Evolutionary conservation across 2,888 invertebrate species (phyloP), one percentile per base, ranked within the genome.

Genomic region (Agrochola lychnidis): DNA sequence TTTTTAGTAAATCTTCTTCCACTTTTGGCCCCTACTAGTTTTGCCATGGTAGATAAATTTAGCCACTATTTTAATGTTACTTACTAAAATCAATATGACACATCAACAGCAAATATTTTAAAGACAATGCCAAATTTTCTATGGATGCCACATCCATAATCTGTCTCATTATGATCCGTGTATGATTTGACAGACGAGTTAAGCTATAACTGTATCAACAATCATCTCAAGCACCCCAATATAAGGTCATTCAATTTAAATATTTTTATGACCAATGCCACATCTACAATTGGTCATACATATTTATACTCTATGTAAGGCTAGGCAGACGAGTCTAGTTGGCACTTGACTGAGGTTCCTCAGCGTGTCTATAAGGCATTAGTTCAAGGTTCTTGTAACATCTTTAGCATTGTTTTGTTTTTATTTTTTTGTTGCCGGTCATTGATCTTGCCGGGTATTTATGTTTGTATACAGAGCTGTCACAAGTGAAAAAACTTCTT

Each of bases 341-440:
- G 78, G 87, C 85, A 85, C 87, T 76, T 57, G 61, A 51, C 67
- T 78, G 82, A 19, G 69, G 73, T 81, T 79, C 81, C 78, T 80
- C 85, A 85, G 81, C 78, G 81, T 84, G 87, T 88, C 87, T 90
- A 83, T 88, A 87, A 86, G 88, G 82, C 86, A 88, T 84, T 83
- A 88, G 91, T 90, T 92, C 93, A 92, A 92, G 92, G 93, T 78
- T 64, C 79, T 81, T 83, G 82, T 88, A 88, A 85, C 87, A 88
- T 90, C 90, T 88, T 83, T 87, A 81, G 85, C 78, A 84, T 86
- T 81, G 81, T 87, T 73, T 76, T 79, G 69, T 76, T 70, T 72
- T 78, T 70, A n/a, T 81, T 78, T 76, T 77, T 61, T 81, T 80
- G 22, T 68, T 25, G 1, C 6, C n/a, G 81, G 87, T 81, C 84